Conservation (phyloP, 2,888 invertebrate genomes). For the Unio delphinus region DNA sequence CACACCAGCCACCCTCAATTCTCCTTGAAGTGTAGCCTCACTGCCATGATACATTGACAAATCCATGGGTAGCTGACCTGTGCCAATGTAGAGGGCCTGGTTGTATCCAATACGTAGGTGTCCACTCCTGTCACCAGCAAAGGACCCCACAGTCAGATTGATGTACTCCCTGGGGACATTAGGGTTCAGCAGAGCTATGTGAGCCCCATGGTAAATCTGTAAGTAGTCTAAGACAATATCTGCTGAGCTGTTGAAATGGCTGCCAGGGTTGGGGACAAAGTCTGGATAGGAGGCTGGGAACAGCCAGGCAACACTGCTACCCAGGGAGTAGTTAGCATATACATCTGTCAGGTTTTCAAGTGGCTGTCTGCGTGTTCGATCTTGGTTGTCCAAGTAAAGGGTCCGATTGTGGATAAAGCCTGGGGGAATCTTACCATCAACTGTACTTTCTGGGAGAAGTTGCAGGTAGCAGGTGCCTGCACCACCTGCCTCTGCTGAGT, state of each 20-base stretch:
- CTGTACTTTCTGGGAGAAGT: constrained; percentile 28
- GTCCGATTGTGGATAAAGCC: constrained; percentile 45
- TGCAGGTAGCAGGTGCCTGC: constrained; percentile 56
- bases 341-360: constrained; percentile 27
- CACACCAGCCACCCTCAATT: constrained; percentile 52
- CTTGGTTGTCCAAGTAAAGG: constrained; percentile 44
- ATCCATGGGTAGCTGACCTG: constrained; percentile 45
- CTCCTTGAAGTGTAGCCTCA: constrained; percentile 47
- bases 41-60: constrained; percentile 50
- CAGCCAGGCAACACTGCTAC: constrained; percentile 42
- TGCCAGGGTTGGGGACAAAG: constrained; percentile 21
- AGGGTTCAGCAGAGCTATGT: constrained; percentile 20
- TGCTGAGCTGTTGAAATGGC: constrained; percentile 10
- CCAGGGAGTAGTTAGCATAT: constrained; percentile 26
- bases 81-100: constrained; percentile 47
- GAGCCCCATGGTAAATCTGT: constrained; percentile 31
- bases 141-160: constrained; percentile 24
- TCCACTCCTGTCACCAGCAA: constrained; percentile 48
- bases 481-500: constrained; percentile 44
- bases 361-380: constrained; percentile 24
- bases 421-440: constrained; percentile 16
- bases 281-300: constrained; percentile 43
- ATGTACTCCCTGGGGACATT: constrained; percentile 18
- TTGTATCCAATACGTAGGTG: constrained; percentile 50
- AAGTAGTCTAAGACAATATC: constrained; percentile 42